Evolutionary conservation across 1,140 invertebrate species (phyloP).

Genomic region (Coelopa frigida): DNA sequence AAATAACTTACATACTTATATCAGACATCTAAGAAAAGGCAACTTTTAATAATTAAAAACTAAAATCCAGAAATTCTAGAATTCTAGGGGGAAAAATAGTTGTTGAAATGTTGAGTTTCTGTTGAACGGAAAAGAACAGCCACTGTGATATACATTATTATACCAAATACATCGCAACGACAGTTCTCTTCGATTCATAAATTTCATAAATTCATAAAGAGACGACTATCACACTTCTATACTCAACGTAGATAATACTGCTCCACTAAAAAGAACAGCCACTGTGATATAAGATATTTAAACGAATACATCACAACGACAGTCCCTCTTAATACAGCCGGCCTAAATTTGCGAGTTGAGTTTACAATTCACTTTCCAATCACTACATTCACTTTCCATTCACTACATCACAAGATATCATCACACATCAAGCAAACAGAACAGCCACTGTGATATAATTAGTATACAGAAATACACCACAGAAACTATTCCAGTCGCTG

Average conservation of each 20-base stretch:
- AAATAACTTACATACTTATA: constrained; percentile 4
- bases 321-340: constrained; percentile 12
- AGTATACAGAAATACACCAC: too few relatives aligned
- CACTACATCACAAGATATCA: too few relatives aligned
- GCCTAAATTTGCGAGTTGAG: too few relatives aligned
- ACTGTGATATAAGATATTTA: constrained; percentile 34
- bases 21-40: not conserved
- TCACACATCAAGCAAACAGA: too few relatives aligned
- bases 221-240: constrained; percentile 15
- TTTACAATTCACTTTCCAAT: too few relatives aligned
- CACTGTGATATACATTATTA: constrained; percentile 40
- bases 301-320: constrained; percentile 10
- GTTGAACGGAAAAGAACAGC: constrained; percentile 43
- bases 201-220: constrained; percentile 13
- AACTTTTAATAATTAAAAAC: not conserved
- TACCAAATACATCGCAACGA: constrained; percentile 32
- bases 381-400: too few relatives aligned
- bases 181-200: constrained; percentile 30
- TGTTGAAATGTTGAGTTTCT: constrained; percentile 17
- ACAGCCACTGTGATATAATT: too few relatives aligned
- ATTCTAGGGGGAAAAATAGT: not conserved
- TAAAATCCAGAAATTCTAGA: constrained; percentile 1
- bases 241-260: not conserved
- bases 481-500: too few relatives aligned
- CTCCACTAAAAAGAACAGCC: constrained; percentile 41